Percentiles rank a stretch among this genome's conserved stretches.
Evolutionary conservation across 2,888 invertebrate genomes (phyloP).

Genomic region (Caenorhabditis plicata): DNA sequence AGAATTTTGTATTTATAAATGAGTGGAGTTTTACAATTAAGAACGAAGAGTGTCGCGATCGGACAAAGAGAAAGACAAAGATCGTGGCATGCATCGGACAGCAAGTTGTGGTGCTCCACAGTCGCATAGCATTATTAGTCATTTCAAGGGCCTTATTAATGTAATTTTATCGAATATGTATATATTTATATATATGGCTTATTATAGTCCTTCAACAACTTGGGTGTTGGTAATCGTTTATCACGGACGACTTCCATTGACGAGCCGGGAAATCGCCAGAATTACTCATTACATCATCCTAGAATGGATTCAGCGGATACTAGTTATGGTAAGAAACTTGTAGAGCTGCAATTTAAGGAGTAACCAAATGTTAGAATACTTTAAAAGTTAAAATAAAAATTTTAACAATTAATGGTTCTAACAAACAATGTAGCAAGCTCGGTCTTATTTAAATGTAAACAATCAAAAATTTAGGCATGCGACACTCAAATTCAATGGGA

Average conservation of each 20-base stretch:
- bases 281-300: constrained; percentile 5
- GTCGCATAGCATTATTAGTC: constrained; percentile 47
- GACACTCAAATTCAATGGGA: constrained; percentile 34
- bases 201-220: constrained; percentile 52
- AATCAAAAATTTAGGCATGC: constrained; percentile 20
- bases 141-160: constrained; percentile 61
- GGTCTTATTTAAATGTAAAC: too few species aligned
- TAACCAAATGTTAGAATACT: too few species aligned
- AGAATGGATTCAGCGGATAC: constrained; percentile 2
- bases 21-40: constrained; percentile 11
- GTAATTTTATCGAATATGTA: constrained; percentile 26
- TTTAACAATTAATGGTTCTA: constrained; percentile 3
- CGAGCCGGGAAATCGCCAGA: constrained; percentile 30
- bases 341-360: not conserved
- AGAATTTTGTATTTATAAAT: not conserved
- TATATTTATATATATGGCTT: not conserved
- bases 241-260: constrained; percentile 50
- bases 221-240: constrained; percentile 43
- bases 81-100: constrained; percentile 46
- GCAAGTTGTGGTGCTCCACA: constrained; percentile 45
- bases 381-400: too few species aligned
- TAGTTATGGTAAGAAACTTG: constrained; percentile 10
- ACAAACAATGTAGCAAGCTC: too few species aligned
- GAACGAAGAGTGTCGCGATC: constrained; percentile 37
- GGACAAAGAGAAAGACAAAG: constrained; percentile 37